Conservation (phyloP, 2,797 vertebrate species). For the Hoplostethus atlanticus region DNA sequence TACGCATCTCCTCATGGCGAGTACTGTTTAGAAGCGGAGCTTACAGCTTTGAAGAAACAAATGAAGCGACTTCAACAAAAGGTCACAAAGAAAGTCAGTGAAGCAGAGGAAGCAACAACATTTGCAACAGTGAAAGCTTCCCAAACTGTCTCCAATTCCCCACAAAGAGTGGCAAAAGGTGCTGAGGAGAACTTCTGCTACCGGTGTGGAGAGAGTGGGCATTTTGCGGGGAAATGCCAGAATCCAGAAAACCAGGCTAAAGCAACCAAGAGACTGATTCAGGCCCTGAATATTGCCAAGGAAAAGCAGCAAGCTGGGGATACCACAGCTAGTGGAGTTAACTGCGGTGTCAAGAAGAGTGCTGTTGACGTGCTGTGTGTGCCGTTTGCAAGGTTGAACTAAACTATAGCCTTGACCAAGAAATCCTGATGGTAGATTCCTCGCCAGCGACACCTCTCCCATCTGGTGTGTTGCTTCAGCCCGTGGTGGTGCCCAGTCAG, state of each 20-base stretch:
- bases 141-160: too few relatives aligned
- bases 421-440: constrained; percentile 24
- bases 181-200: neutral
- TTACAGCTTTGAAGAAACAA: too few relatives aligned
- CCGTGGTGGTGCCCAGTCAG: constrained; percentile 8
- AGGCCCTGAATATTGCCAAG: neutral
- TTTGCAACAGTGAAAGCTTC: too few relatives aligned
- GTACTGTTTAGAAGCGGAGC: too few relatives aligned
- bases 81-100: too few relatives aligned
- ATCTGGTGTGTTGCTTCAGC: constrained; percentile 21
- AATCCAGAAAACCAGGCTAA: constrained; percentile 14
- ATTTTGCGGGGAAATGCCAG: neutral
- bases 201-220: neutral
- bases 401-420: neutral
- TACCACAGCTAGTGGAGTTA: neutral
- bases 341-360: neutral
- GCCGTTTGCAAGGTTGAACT: constrained; percentile 21
- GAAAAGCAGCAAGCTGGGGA: neutral
- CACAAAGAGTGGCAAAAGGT: too few relatives aligned
- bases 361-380: neutral
- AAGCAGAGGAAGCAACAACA: too few relatives aligned
- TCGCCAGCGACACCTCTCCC: constrained; percentile 5
- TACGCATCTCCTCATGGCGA: too few relatives aligned
- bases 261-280: constrained; percentile 4
- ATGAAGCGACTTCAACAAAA: too few relatives aligned